Evolutionary conservation across 2,888 invertebrate species (phyloP), one percentile per base, ranked within the genome.

Genomic region (Ferrisia virgata): DNA sequence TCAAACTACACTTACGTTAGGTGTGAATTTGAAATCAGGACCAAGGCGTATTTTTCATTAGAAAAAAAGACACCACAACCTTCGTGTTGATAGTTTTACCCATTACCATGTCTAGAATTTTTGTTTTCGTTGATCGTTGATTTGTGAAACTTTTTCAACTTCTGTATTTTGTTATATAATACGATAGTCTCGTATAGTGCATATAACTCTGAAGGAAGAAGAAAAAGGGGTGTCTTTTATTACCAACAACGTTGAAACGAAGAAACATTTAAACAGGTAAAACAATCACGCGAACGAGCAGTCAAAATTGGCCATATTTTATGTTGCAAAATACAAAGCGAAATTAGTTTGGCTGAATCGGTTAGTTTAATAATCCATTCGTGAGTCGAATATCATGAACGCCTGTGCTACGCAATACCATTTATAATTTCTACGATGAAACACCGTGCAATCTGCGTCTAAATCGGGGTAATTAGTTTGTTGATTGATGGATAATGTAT

Each of bases 221-320:
- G 22, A 9, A 13, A 13, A 2, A 28, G 28, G 28, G 64, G 64
- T 28, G 64, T 64, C 28, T 64, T 64, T 64, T 64, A 64, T 64
- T 64, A 64, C 64, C 28, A n/a, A 13, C 64, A 3, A 64, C 64
- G 64, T 64, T 64, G 64, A 13, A 64, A 64, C 64, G 64, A 28
- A 64, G 64, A 13, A 64, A 64, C 64, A 64, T 64, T 64, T 64
- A 64, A 64, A 64, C 64, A 64, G 28, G 64, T 64, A 28, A 64
- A 64, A 64, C 64, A 28, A 64, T 64, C 64, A 64, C 64, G 64
- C 64, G 64, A 64, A 64, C 64, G 2, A 64, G 64, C 64, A 64
- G 64, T 64, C 64, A 64, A 64, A 64, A 64, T 64, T 64, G 64
- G 64, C 28, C 64, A 64, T 64, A 64, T 64, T 64, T 64, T 64